Percentiles rank a stretch among this genome's conserved stretches.
These are phyloP conservation scores for Saguinus midas DNA, from an alignment of 2,113 vertebrate species.

Conservation along the genomic window DNA sequence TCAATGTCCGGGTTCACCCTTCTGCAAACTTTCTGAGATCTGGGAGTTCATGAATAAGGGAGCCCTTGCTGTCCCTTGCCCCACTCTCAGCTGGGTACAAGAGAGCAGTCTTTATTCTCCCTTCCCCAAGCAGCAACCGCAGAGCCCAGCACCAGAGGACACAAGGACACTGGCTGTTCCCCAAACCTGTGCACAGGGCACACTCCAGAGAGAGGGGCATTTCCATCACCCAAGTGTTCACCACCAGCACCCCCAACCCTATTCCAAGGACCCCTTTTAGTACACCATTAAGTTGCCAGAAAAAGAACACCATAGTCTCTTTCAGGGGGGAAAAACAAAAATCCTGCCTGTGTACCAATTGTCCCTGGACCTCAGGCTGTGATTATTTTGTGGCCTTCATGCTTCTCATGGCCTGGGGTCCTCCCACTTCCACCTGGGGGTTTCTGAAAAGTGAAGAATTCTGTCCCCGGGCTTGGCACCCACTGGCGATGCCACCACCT, in stretches of 20 bases:
- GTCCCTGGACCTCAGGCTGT: not conserved
- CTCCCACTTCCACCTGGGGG: not conserved
- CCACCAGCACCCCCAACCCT: rapidly evolving
- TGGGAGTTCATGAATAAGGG: not conserved
- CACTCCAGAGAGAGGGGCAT: not conserved
- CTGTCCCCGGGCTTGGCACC: not conserved
- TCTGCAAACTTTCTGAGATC: not conserved
- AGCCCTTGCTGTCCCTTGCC: rapidly evolving
- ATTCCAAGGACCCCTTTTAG: not conserved
- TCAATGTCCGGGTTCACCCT: too few species aligned
- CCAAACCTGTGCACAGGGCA: not conserved
- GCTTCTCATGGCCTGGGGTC: not conserved
- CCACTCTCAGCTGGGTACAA: rapidly evolving
- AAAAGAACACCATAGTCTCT: not conserved
- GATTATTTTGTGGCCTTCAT: rapidly evolving
- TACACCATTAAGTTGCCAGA: not conserved
- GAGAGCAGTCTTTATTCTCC: not conserved
- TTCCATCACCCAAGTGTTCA: not conserved
- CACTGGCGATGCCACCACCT: too few species aligned
- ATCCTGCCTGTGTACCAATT: rapidly evolving
- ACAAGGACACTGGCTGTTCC: not conserved
- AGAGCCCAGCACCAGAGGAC: not conserved
- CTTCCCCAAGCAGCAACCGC: not conserved
- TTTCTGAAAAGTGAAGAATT: not conserved
- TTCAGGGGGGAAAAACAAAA: not conserved